Evolutionary conservation across 2,888 invertebrate species (phyloP).

Genomic region (Incurvaria masculella): DNA sequence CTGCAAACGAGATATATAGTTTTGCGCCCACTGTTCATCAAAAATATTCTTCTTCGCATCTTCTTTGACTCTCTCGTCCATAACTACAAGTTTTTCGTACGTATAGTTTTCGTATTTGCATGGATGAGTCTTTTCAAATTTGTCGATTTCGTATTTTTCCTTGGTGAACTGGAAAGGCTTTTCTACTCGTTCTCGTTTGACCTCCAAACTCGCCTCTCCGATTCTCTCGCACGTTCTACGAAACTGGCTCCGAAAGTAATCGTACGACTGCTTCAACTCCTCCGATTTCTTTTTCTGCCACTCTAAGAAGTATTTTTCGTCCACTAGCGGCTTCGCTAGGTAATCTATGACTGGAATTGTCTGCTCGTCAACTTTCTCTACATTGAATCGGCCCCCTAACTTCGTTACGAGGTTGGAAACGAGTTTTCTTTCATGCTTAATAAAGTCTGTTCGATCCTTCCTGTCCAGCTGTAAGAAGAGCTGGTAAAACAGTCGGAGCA

Average conservation of each 20-base stretch:
- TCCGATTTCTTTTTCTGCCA: constrained; percentile 55
- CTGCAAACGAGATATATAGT: constrained; percentile 49
- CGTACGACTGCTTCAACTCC: constrained; percentile 40
- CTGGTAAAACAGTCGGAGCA: constrained; percentile 59
- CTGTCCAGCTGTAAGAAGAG: constrained; percentile 59
- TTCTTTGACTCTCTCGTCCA: constrained; percentile 31
- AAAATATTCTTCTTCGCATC: constrained; percentile 25
- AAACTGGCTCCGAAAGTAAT: constrained; percentile 38
- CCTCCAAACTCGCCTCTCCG: constrained; percentile 27
- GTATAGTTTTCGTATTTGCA: constrained; percentile 38
- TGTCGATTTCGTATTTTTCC: constrained; percentile 35
- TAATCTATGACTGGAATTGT: constrained; percentile 34
- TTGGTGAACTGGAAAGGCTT: constrained; percentile 20
- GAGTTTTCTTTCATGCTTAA: constrained; percentile 45
- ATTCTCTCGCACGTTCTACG: constrained; percentile 34
- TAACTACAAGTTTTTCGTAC: constrained; percentile 34
- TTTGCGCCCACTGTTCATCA: constrained; percentile 40
- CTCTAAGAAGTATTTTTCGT: constrained; percentile 49
- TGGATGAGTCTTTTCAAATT: constrained; percentile 31
- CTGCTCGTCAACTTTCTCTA: constrained; percentile 31
- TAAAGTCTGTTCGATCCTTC: constrained; percentile 53
- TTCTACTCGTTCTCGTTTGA: constrained; percentile 17
- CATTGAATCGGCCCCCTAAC: constrained; percentile 34
- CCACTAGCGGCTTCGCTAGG: constrained; percentile 40
- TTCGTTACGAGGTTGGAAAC: constrained; percentile 38